Conservation (phyloP, 1,140 invertebrate genomes). For the Drosophila lacteicornis region DNA sequence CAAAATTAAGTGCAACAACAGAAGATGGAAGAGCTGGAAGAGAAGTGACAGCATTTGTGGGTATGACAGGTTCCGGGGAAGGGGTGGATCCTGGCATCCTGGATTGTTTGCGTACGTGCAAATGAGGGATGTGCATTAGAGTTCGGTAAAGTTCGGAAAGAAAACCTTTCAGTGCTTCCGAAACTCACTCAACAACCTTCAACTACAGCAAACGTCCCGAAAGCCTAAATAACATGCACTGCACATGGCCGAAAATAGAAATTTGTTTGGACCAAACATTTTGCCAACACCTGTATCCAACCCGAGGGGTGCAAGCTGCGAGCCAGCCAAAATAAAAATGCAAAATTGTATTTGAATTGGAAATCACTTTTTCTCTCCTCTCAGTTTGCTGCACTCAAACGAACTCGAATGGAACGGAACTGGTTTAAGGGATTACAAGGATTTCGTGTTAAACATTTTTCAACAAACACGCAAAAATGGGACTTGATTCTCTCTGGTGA, state of each 20-base stretch:
- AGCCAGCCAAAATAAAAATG: not conserved
- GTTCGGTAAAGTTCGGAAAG: conserved; percentile 9
- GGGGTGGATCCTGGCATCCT: not conserved
- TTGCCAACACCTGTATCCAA: conserved; percentile 11
- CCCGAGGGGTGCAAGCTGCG: not conserved
- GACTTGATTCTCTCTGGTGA: not conserved
- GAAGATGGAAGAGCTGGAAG: conserved; percentile 4
- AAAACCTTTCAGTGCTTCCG: conserved; percentile 20
- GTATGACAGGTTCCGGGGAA: conserved; percentile 14
- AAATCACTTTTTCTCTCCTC: conserved; percentile 10
- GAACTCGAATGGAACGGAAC: conserved; percentile 16
- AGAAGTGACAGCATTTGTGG: conserved; percentile 32
- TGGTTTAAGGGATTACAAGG: conserved; percentile 29
- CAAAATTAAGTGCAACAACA: conserved; percentile 10
- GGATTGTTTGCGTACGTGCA: conserved; percentile 6
- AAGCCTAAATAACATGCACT: not conserved
- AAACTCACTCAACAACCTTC: conserved; percentile 2
- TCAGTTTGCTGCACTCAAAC: conserved; percentile 17
- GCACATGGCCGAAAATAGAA: conserved; percentile 2
- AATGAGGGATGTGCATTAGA: conserved; percentile 41
- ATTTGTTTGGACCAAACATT: not conserved
- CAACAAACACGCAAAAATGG: not conserved
- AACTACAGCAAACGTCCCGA: not conserved
- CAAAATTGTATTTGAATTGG: conserved; percentile 18
- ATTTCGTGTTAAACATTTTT: conserved; percentile 15